Conservation (phyloP, 2,797 vertebrate species). For the Clarias pachynema region DNA sequence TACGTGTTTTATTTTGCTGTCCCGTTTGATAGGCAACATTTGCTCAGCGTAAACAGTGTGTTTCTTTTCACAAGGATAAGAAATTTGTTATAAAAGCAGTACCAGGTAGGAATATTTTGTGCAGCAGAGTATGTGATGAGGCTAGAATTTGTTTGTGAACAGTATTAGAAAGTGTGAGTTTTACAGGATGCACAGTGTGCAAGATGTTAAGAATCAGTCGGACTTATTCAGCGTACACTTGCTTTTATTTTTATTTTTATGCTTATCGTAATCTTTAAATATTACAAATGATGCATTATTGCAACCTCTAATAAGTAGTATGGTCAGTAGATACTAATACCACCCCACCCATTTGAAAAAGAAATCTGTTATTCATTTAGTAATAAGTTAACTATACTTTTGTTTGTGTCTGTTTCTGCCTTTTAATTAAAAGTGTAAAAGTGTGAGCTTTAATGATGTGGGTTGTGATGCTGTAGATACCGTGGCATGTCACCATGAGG, state of each 20-base stretch:
- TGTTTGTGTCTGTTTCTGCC: not conserved
- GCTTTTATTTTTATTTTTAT: not conserved
- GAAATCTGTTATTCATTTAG: not conserved
- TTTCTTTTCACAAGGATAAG: conserved; percentile 27
- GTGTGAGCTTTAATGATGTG: not conserved
- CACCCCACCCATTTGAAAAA: not conserved
- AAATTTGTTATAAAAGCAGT: conserved; percentile 2
- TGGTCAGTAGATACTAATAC: not conserved
- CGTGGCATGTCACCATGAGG: conserved; percentile 12
- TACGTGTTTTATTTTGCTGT: not conserved
- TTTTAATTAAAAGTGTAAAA: not conserved
- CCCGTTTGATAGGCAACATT: conserved; percentile 27
- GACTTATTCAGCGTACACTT: not conserved
- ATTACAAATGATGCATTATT: not conserved
- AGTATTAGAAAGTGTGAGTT: not conserved
- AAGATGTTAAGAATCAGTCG: not conserved
- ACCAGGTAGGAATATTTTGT: conserved; percentile 36
- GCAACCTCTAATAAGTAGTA: not conserved
- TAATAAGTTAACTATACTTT: not conserved
- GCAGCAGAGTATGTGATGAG: not conserved
- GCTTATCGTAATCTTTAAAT: not conserved
- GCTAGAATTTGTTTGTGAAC: not conserved
- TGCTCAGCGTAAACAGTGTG: conserved; percentile 7
- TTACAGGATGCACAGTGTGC: not conserved
- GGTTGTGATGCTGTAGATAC: conserved; percentile 13